Evolutionary conservation across 2,797 vertebrate species (phyloP).

Genomic region (Rallus crepitans): DNA sequence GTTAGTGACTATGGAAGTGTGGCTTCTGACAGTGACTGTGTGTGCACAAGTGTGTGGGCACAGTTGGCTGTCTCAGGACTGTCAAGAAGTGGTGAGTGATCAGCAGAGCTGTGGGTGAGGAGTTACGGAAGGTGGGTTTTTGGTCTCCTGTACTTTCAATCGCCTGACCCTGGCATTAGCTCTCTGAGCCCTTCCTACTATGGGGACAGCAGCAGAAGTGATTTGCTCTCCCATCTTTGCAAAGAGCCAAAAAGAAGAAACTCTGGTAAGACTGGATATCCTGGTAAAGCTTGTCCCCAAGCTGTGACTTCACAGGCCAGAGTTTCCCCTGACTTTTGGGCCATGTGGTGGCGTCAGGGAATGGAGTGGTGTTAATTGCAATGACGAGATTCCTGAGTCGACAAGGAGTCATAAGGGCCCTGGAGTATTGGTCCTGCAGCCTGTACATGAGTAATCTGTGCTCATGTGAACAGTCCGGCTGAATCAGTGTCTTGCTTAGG

Average conservation of each 20-base stretch:
- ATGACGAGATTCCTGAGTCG: neutral
- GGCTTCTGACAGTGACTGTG: neutral
- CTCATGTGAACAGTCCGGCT: neutral
- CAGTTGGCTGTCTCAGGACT: neutral
- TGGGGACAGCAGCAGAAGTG: neutral
- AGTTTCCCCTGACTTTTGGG: neutral
- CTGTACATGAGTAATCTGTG: neutral
- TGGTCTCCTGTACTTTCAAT: neutral
- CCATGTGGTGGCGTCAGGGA: neutral
- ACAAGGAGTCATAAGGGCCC: neutral
- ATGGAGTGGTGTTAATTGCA: neutral
- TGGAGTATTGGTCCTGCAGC: neutral
- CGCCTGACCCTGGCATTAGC: neutral
- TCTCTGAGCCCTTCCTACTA: neutral
- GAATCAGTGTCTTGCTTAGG: slow-evolving; percentile 10
- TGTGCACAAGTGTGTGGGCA: neutral
- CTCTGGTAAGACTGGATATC: neutral
- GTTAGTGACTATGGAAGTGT: neutral
- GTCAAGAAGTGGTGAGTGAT: neutral
- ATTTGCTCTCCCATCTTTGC: neutral
- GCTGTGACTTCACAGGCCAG: neutral
- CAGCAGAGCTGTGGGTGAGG: neutral
- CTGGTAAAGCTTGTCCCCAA: neutral
- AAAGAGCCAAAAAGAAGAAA: neutral
- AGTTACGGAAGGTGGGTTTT: neutral